phyloP scores from a whole-genome alignment of 2,113 vertebrate species.

The Sylvia atricapilla region DNA sequence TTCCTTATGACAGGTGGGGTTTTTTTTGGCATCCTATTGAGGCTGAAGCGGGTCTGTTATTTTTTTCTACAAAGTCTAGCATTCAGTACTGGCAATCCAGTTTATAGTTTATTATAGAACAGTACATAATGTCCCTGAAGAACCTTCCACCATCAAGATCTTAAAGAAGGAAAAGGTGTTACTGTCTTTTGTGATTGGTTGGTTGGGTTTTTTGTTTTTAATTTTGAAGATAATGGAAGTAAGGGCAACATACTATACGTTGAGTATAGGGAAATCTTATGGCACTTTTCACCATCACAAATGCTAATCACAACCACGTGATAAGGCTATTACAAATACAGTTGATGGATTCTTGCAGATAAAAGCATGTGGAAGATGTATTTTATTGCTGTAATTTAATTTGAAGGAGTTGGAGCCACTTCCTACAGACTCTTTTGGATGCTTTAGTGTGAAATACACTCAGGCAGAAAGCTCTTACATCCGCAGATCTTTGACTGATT shows the following conservation, averaged over 20 bases:
- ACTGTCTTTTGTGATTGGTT: neutral
- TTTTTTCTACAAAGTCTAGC: neutral
- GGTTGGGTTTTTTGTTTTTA: fast-evolving
- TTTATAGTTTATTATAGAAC: neutral
- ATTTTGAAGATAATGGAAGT: neutral
- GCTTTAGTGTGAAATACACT: neutral
- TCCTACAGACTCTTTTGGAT: neutral
- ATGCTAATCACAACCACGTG: neutral
- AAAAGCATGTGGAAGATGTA: neutral
- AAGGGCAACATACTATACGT: neutral
- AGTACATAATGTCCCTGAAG: neutral
- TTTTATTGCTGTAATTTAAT: constrained; percentile 23
- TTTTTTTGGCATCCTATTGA: neutral
- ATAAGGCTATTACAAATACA: neutral
- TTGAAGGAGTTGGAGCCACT: neutral
- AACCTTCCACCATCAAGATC: neutral
- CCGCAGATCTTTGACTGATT: neutral
- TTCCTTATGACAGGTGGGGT: neutral
- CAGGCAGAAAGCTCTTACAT: neutral
- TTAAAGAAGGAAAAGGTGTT: neutral
- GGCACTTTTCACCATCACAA: neutral
- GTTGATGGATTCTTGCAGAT: neutral
- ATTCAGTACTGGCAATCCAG: neutral
- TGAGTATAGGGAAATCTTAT: neutral
- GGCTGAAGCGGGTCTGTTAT: neutral